phyloP scores from a whole-genome alignment of 1,140 invertebrate genomes.

The Streblospio benedicti region DNA sequence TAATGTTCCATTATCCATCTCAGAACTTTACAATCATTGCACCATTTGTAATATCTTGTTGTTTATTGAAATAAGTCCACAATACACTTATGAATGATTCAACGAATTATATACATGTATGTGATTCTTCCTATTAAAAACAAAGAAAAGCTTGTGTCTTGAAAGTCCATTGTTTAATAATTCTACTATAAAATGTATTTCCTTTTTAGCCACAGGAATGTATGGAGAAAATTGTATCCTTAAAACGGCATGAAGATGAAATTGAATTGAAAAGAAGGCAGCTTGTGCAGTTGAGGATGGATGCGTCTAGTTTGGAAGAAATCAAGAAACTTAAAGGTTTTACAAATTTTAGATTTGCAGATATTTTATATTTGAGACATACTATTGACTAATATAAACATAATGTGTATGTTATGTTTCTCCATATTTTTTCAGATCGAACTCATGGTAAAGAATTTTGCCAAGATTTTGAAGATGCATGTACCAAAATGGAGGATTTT shows the following conservation, averaged over 20 bases:
- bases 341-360: constrained; percentile 11
- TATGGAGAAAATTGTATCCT: constrained; percentile 60
- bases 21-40: too few relatives aligned
- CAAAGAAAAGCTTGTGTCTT: too few relatives aligned
- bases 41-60: too few relatives aligned
- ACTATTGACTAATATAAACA: neutral
- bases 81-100: too few relatives aligned
- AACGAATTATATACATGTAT: too few relatives aligned
- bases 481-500: constrained; percentile 67
- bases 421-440: constrained; percentile 54
- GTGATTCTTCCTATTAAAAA: too few relatives aligned
- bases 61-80: too few relatives aligned
- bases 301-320: constrained; percentile 58
- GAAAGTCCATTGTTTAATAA: too few relatives aligned
- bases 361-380: neutral
- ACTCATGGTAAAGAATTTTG: constrained; percentile 76
- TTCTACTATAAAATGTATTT: too few relatives aligned
- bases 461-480: constrained; percentile 73
- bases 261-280: constrained; percentile 53
- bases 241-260: constrained; percentile 57
- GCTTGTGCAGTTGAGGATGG: constrained; percentile 55
- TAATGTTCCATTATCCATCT: too few relatives aligned
- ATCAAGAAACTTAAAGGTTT: constrained; percentile 60
- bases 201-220: constrained; percentile 44
- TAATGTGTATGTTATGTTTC: neutral